Evolutionary conservation across 2,797 vertebrate genomes (phyloP).

Genomic region (Brachyalestes nurse): DNA sequence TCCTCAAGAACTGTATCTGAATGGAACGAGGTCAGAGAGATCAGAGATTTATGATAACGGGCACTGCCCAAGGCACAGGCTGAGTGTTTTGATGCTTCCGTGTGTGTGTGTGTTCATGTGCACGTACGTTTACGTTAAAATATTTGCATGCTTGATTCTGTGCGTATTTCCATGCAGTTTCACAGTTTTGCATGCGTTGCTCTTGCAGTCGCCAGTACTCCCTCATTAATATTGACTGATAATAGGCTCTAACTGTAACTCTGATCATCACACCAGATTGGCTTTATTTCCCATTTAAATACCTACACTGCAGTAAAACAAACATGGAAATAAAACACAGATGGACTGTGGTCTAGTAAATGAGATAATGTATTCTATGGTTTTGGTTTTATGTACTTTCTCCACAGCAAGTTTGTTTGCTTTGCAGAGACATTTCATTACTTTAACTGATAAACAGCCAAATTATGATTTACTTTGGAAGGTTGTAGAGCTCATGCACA

Average conservation of each 20-base stretch:
- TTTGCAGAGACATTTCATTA: constrained; percentile 6
- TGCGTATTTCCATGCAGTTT: constrained; percentile 1
- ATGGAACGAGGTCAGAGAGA: not conserved
- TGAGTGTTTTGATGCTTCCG: not conserved
- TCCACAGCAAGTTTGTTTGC: not conserved
- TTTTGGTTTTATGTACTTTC: not conserved
- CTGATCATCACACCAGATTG: not conserved
- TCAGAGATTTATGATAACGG: not conserved
- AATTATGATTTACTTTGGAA: not conserved
- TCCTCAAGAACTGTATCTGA: not conserved
- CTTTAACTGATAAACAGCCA: not conserved
- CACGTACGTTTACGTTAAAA: not conserved
- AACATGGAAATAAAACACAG: not conserved
- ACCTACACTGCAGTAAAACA: not conserved
- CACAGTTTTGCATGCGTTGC: constrained; percentile 4
- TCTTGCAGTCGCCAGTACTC: not conserved
- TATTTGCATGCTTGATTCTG: not conserved
- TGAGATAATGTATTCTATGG: not conserved
- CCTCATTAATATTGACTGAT: constrained; percentile 21
- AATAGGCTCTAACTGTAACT: constrained; percentile 16
- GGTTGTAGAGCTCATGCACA: not conserved
- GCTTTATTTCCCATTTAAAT: constrained; percentile 6
- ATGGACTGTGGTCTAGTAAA: not conserved
- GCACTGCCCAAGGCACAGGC: not conserved
- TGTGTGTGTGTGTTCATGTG: not conserved